These are phyloP conservation scores for Anabas testudineus DNA, from an alignment of 2,797 vertebrate genomes.

Conservation along the genomic window DNA sequence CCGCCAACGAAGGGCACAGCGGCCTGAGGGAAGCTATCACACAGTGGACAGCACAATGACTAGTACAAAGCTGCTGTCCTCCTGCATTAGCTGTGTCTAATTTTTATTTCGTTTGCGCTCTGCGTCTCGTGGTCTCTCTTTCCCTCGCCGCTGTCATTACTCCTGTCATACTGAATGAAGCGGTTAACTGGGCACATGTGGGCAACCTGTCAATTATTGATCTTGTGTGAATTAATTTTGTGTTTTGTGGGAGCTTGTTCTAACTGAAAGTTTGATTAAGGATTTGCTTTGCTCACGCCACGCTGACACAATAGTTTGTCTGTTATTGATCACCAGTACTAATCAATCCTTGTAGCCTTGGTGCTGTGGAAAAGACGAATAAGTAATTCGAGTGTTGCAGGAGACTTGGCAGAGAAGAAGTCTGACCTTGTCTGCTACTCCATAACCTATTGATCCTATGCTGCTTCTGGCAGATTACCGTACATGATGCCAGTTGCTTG, in stretches of 20 bases:
- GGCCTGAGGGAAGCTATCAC: conserved; percentile 73
- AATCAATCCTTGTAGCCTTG: conserved; percentile 48
- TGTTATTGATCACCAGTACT: conserved; percentile 68
- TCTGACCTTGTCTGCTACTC: conserved; percentile 36
- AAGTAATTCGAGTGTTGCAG: conserved; percentile 34
- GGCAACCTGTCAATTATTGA: conserved; percentile 61
- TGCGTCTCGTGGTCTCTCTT: conserved; percentile 17
- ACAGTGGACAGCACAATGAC: conserved; percentile 74
- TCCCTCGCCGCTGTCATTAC: conserved; percentile 49
- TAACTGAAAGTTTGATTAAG: conserved; percentile 36
- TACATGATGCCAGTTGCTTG: conserved; percentile 52
- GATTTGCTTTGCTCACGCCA: conserved; percentile 37
- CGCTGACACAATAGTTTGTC: conserved; percentile 67
- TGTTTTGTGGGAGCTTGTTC: conserved; percentile 20
- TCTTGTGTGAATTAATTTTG: conserved; percentile 50
- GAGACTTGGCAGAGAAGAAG: conserved; percentile 28
- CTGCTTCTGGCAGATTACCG: conserved; percentile 19
- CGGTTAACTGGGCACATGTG: conserved; percentile 46
- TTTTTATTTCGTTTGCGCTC: conserved; percentile 61
- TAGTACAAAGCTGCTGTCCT: conserved; percentile 79
- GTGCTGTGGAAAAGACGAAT: conserved; percentile 2
- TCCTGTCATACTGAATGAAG: conserved; percentile 54
- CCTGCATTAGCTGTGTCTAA: conserved; percentile 78
- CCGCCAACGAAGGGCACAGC: conserved; percentile 69
- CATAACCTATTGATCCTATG: conserved; percentile 48